Evolutionary conservation across 2,888 invertebrate species (phyloP).

Genomic region (Vesta saturnalis): DNA sequence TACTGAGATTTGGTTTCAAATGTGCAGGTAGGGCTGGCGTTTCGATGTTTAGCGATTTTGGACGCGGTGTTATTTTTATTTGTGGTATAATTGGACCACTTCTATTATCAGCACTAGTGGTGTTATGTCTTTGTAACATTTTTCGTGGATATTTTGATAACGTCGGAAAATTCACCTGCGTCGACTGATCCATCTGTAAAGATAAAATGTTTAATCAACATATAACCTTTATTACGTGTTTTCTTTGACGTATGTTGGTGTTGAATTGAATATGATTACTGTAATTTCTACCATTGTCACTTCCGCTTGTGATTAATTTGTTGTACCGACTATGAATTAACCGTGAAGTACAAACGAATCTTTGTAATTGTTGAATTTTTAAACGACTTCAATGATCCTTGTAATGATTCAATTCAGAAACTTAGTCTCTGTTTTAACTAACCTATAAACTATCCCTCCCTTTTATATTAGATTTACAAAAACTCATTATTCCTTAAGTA

Average conservation of each 20-base stretch:
- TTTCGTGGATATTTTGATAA: slow-evolving; percentile 54
- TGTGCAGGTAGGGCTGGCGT: too few relatives aligned
- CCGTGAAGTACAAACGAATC: too few relatives aligned
- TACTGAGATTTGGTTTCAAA: too few relatives aligned
- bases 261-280: slow-evolving; percentile 18
- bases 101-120: slow-evolving; percentile 57
- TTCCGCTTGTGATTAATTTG: slow-evolving; percentile 27
- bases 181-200: slow-evolving; percentile 43
- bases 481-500: too few relatives aligned
- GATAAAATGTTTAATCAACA: not conserved
- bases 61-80: slow-evolving; percentile 42
- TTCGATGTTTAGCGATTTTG: slow-evolving; percentile 9
- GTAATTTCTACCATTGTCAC: slow-evolving; percentile 26
- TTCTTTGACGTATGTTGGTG: not conserved
- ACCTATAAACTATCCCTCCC: too few relatives aligned
- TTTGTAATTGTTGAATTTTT: too few relatives aligned
- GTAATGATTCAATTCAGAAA: too few relatives aligned
- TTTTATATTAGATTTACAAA: too few relatives aligned
- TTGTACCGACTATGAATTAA: too few relatives aligned
- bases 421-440: too few relatives aligned
- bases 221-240: not conserved
- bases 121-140: slow-evolving; percentile 67
- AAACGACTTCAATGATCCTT: too few relatives aligned
- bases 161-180: slow-evolving; percentile 47
- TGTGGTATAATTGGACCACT: slow-evolving; percentile 41